phyloP scores from a whole-genome alignment of 2,797 vertebrate species.

The Babyrousa celebensis region DNA sequence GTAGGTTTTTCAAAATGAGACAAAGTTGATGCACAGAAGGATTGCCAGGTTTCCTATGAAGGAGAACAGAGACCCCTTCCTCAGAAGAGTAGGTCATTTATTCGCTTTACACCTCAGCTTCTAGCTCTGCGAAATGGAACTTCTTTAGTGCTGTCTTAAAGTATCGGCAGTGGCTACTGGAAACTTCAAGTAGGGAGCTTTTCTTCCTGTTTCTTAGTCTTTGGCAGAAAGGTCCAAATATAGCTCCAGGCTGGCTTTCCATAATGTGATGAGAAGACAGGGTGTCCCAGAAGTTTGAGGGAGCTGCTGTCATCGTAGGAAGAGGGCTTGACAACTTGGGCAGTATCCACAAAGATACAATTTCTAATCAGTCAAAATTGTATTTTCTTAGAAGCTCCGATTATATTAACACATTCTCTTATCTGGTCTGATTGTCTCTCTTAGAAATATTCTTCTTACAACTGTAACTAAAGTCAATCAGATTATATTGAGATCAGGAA shows the following conservation, averaged over 20 bases:
- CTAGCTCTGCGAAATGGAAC: constrained; percentile 40
- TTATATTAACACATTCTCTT: constrained; percentile 90
- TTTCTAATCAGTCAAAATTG: constrained; percentile 92
- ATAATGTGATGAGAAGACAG: constrained; percentile 87
- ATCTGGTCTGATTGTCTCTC: constrained; percentile 87
- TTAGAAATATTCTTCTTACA: constrained; percentile 87
- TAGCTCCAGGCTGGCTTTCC: constrained; percentile 88
- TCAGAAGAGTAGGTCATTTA: constrained; percentile 73
- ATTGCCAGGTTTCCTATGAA: constrained; percentile 70
- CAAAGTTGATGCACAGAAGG: constrained; percentile 85
- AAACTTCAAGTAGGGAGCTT: constrained; percentile 87
- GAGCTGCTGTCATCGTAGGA: constrained; percentile 89
- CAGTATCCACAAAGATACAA: constrained; percentile 89
- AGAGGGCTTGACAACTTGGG: constrained; percentile 89
- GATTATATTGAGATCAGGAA: constrained; percentile 88
- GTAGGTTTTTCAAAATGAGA: constrained; percentile 84
- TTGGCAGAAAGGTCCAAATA: constrained; percentile 88
- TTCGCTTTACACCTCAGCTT: constrained; percentile 46
- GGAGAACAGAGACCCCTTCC: constrained; percentile 77
- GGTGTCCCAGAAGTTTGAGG: constrained; percentile 88
- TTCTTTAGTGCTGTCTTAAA: constrained; percentile 84
- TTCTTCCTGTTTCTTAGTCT: constrained; percentile 87
- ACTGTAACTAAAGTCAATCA: constrained; percentile 88
- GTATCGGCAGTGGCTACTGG: constrained; percentile 87
- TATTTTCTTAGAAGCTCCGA: constrained; percentile 90